A percentile compares a stretch with the other conserved stretches of the same genome.
Conservation (phyloP, 2,888 invertebrate genomes). For the Apomyelois bistriatella region DNA sequence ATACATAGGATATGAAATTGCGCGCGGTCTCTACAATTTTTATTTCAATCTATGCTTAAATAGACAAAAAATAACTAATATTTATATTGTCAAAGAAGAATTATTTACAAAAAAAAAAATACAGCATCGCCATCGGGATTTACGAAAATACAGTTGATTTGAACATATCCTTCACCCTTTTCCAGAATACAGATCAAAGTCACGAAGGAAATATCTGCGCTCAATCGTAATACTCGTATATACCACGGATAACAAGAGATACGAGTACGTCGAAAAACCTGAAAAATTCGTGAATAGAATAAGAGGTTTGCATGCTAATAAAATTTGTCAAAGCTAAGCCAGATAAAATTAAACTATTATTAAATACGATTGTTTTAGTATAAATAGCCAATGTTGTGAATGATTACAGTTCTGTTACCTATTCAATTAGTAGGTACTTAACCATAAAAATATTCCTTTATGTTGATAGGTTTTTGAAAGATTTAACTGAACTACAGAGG, state of each 20-base stretch:
- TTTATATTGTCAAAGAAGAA: background rate
- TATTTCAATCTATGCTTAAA: too few species aligned
- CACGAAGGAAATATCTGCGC: background rate
- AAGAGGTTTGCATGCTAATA: background rate
- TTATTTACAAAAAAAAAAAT: background rate
- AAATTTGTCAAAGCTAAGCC: background rate
- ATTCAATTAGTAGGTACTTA: too few species aligned
- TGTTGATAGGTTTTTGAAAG: too few species aligned
- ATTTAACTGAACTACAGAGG: too few species aligned
- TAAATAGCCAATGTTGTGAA: too few species aligned
- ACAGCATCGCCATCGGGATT: background rate
- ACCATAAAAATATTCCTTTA: too few species aligned
- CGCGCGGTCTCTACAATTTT: too few species aligned
- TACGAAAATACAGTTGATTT: background rate
- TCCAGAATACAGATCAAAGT: constrained; percentile 7
- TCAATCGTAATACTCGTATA: background rate
- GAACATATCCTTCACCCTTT: background rate
- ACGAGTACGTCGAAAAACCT: background rate
- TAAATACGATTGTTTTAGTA: too few species aligned
- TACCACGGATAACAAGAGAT: constrained; percentile 1
- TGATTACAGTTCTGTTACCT: too few species aligned
- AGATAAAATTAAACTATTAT: too few species aligned
- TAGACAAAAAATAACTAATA: too few species aligned
- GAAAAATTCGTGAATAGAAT: background rate
- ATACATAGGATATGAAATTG: too few species aligned